Percentiles rank a stretch among this genome's conserved stretches.
These are phyloP conservation scores for Lota lota DNA, from an alignment of 2,113 vertebrate genomes.

Conservation along the genomic window DNA sequence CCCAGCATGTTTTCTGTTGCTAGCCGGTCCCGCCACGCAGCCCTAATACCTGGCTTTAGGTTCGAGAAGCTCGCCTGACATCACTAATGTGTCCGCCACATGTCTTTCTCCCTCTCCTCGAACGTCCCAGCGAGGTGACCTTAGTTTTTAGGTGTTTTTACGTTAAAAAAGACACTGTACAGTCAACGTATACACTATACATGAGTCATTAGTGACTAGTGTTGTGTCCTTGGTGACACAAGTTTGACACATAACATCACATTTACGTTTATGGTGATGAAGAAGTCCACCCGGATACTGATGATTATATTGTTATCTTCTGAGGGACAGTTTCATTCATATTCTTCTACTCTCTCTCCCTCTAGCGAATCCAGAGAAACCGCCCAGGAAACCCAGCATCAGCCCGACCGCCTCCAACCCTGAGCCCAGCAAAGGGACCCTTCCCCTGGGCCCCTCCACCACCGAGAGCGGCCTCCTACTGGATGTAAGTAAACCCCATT, in stretches of 20 bases:
- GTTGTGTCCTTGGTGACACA: too few relatives aligned
- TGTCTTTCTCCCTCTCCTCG: conserved; percentile 27
- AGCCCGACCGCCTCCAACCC: conserved; percentile 56
- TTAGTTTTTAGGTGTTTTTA: too few relatives aligned
- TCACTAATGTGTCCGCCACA: conserved; percentile 50
- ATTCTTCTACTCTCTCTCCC: conserved; percentile 34
- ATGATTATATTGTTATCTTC: neutral
- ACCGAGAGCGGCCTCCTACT: conserved; percentile 88
- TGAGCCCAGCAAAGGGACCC: conserved; percentile 72
- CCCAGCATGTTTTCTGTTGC: conserved; percentile 45
- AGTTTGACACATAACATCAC: too few relatives aligned
- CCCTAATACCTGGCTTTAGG: conserved; percentile 46
- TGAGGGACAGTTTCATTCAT: neutral
- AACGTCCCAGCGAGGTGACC: too few relatives aligned
- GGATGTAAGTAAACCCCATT: conserved; percentile 76
- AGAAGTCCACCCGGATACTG: too few relatives aligned
- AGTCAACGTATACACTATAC: too few relatives aligned
- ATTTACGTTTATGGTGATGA: too few relatives aligned
- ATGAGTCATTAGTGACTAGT: too few relatives aligned
- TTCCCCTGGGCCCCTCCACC: conserved; percentile 41
- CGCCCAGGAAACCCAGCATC: conserved; percentile 67
- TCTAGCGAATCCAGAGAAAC: conserved; percentile 82
- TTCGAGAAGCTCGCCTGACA: conserved; percentile 11
- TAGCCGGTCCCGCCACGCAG: conserved; percentile 21
- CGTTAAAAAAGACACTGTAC: too few relatives aligned